Conservation (phyloP, 2,113 vertebrate genomes). For the Lophochroa leadbeateri region DNA sequence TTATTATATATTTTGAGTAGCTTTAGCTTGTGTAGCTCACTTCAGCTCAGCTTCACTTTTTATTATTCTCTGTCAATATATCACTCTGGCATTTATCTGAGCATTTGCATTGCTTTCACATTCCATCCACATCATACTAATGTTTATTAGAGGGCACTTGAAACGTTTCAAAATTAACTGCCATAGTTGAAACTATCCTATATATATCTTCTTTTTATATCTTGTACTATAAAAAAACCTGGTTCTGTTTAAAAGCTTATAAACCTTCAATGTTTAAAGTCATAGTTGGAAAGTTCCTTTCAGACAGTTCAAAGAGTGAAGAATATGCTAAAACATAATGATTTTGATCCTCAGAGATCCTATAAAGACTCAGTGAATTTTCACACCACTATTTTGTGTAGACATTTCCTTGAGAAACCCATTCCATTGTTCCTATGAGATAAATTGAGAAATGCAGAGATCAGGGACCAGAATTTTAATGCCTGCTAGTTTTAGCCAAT, state of each 20-base stretch:
- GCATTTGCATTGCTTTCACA: conserved; percentile 3
- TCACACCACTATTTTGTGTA: not conserved
- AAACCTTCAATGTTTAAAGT: not conserved
- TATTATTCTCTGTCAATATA: conserved; percentile 19
- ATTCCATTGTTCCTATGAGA: not conserved
- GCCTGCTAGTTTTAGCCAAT: not conserved
- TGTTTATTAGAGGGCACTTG: not conserved
- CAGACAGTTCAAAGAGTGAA: not conserved
- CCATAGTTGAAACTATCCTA: not conserved
- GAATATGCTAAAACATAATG: not conserved
- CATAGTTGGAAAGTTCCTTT: not conserved
- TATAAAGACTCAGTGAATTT: not conserved
- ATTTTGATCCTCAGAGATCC: not conserved
- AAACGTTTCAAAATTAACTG: not conserved
- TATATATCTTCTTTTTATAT: not conserved
- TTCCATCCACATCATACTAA: not conserved
- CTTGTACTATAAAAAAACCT: not conserved
- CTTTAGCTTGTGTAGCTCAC: not conserved
- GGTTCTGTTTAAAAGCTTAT: not conserved
- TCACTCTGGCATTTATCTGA: not conserved
- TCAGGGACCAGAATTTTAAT: not conserved
- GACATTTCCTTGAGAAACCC: not conserved
- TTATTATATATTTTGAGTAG: not conserved
- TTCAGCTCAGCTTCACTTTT: not conserved
- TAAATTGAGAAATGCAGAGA: not conserved